These are phyloP conservation scores for Amblyornis subalaris DNA, from an alignment of 2,113 vertebrate genomes.

Conservation along the genomic window DNA sequence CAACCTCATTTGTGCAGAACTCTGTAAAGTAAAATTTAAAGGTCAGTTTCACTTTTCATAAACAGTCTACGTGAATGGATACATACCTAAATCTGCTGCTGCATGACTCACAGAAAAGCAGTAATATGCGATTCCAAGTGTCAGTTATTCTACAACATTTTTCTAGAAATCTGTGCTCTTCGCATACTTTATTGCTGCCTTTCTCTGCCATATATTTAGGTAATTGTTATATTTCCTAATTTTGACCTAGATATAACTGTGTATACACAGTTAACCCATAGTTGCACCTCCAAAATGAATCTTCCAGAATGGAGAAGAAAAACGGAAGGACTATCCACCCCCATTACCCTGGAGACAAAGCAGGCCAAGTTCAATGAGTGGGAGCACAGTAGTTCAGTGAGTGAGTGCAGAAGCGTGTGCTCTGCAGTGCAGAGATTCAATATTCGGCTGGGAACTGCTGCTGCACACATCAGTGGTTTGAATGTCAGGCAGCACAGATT, in stretches of 20 bases:
- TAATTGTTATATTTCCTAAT: background rate
- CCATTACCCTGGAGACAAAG: background rate
- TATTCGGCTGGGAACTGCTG: background rate
- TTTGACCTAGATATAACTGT: background rate
- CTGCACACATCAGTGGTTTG: background rate
- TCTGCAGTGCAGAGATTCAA: background rate
- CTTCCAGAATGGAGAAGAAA: background rate
- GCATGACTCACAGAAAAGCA: background rate
- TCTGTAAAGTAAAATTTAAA: background rate
- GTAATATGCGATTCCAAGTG: background rate
- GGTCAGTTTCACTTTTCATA: background rate
- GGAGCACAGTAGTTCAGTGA: background rate
- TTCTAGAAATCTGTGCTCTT: background rate
- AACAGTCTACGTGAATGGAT: background rate
- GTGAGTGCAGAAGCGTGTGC: accelerated
- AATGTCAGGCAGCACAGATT: background rate
- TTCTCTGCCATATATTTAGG: background rate
- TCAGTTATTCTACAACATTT: background rate
- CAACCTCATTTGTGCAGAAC: background rate
- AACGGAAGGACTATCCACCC: background rate
- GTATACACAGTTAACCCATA: background rate
- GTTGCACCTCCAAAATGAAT: background rate
- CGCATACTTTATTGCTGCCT: background rate
- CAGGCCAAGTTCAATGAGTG: accelerated
- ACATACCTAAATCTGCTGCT: background rate